Conservation (phyloP, 2,113 vertebrate species). For the Sinocyclocheilus anshuiensis region DNA sequence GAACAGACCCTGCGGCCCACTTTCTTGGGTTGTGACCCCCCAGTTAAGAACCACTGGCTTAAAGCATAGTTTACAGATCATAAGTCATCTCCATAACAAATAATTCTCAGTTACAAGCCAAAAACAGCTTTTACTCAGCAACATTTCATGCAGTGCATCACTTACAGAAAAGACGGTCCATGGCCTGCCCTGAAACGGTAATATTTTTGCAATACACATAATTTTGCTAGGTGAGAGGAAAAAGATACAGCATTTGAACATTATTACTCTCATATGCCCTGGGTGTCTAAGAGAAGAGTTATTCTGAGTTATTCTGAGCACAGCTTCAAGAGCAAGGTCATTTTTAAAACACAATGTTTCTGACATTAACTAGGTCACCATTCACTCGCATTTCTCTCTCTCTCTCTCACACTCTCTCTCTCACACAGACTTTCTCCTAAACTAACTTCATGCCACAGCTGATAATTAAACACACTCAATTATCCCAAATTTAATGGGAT, state of each 20-base stretch:
- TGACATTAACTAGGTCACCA: conserved; percentile 78
- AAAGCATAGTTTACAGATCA: not conserved
- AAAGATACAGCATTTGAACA: conserved; percentile 46
- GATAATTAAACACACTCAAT: conserved; percentile 85
- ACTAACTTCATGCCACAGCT: conserved; percentile 72
- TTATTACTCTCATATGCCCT: conserved; percentile 55
- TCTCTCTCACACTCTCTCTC: conserved; percentile 63
- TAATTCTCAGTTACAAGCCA: not conserved
- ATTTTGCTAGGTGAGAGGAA: conserved; percentile 38
- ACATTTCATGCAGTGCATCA: not conserved
- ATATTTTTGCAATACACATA: conserved; percentile 1
- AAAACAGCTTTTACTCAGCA: not conserved
- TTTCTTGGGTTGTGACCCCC: not conserved
- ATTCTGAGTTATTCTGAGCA: conserved; percentile 78
- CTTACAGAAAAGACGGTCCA: not conserved
- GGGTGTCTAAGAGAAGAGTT: conserved; percentile 66
- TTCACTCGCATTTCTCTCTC: conserved; percentile 63
- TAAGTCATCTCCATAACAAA: conserved; percentile 11
- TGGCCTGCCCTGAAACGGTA: conserved; percentile 7
- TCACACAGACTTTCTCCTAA: conserved; percentile 70
- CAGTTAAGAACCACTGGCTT: not conserved
- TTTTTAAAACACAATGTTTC: conserved; percentile 82
- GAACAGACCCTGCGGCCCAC: not conserved
- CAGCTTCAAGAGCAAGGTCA: conserved; percentile 79
- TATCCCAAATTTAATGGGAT: conserved; percentile 85